Percentiles rank a stretch among this genome's conserved stretches.
phyloP scores from a whole-genome alignment of 2,113 vertebrate genomes.

The Brachyhypopomus occidentalis region DNA sequence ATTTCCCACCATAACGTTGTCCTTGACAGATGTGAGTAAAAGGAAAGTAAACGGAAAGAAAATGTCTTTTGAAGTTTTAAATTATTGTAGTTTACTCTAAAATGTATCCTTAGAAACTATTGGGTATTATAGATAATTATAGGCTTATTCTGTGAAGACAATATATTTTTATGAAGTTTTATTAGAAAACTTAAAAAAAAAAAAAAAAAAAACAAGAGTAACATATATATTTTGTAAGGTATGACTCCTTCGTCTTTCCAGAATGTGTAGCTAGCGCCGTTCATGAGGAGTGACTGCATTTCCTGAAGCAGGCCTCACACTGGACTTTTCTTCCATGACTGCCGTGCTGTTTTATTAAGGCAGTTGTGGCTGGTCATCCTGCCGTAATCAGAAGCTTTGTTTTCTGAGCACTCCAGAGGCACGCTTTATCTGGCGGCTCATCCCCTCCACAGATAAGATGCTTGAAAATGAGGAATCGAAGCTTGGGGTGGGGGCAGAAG shows the following conservation, averaged over 20 bases:
- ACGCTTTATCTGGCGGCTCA: conserved; percentile 35
- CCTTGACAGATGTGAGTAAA: conserved; percentile 60
- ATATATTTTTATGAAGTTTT: background rate
- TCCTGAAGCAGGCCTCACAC: conserved; percentile 1
- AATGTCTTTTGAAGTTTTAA: conserved; percentile 49
- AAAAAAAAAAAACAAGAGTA: background rate
- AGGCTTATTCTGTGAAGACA: background rate
- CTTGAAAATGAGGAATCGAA: conserved; percentile 42
- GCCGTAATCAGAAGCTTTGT: conserved; percentile 34
- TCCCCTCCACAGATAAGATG: conserved; percentile 41
- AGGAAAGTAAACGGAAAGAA: conserved; percentile 45
- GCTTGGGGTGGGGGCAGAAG: conserved; percentile 23
- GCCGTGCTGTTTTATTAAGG: conserved; percentile 22
- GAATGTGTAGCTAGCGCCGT: background rate
- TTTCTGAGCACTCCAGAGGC: conserved; percentile 26
- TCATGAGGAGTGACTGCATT: background rate
- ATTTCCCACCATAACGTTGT: conserved; percentile 58
- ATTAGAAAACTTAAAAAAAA: background rate
- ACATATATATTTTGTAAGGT: background rate
- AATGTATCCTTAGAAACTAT: background rate
- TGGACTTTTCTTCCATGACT: conserved; percentile 13
- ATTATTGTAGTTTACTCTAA: conserved; percentile 8
- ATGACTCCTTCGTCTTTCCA: background rate
- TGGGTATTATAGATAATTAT: background rate
- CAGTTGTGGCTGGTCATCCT: conserved; percentile 1